phyloP scores from a whole-genome alignment of 1,140 invertebrate genomes.

The Gryon sp. region DNA sequence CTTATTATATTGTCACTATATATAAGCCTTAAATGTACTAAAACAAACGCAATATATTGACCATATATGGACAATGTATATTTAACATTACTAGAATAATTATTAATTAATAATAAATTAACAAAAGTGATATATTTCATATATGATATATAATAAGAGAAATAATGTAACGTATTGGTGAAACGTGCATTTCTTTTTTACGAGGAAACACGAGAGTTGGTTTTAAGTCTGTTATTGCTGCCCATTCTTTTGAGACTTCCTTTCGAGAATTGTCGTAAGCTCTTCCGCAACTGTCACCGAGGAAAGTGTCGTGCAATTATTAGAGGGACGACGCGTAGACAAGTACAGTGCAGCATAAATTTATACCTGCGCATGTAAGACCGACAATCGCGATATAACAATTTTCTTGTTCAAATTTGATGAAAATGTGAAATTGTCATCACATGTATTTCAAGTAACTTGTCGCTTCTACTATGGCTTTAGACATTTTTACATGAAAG shows the following conservation, averaged over 20 bases:
- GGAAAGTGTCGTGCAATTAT: constrained; percentile 60
- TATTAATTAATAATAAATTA: neutral
- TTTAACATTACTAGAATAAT: no score
- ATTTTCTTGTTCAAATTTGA: constrained; percentile 43
- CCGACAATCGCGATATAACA: constrained; percentile 4
- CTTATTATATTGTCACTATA: no score
- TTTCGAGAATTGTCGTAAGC: constrained; percentile 60
- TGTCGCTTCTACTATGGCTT: no score
- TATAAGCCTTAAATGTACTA: no score
- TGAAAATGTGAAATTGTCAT: constrained; percentile 25
- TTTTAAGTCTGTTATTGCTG: constrained; percentile 54
- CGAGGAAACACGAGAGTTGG: constrained; percentile 29
- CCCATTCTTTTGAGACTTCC: constrained; percentile 57
- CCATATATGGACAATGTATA: no score
- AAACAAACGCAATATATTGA: no score
- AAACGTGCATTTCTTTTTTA: constrained; percentile 44
- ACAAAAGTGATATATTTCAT: no score
- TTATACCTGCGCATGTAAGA: constrained; percentile 27
- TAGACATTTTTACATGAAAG: neutral
- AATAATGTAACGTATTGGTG: constrained; percentile 11
- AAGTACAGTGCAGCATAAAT: constrained; percentile 49
- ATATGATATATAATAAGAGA: no score
- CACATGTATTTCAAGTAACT: neutral
- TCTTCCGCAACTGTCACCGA: constrained; percentile 62
- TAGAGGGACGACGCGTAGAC: constrained; percentile 53